Base-by-base conservation (phyloP, 2,797 vertebrate genomes). In the Melanogrammus aeglefinus region DNA sequence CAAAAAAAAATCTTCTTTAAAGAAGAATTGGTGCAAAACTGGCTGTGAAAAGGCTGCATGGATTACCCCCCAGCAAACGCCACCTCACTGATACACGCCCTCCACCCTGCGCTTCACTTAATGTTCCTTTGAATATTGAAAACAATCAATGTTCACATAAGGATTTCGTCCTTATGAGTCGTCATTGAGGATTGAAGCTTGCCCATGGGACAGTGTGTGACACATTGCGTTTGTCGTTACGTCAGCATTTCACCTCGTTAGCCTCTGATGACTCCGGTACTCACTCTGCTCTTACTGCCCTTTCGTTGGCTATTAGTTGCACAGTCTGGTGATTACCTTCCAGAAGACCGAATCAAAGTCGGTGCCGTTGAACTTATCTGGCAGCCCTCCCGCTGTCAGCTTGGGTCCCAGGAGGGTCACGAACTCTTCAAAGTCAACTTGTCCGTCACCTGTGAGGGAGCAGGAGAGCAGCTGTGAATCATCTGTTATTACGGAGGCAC, bases 281-380 rank as follows among this genome's bases (percentile, higher is more conserved):
- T 27, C n/a, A 1, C 12, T 44, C 41, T 44, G 41, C 41, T 44
- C 12, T 44, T 44, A 44, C 41, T 44, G 41, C 41, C 41, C 41
- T 13, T 44, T 47, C 76, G 74, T 21, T 71, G 69, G 80, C 79
- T 89, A 88, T 88, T 84, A 82, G 80, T 75, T 74, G n/a, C 3
- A 24, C 63, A n/a, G n/a, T 27, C 63, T 12, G 63, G n/a, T 69
- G 63, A 69, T 87, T 83, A 95, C 93, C 97, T 99, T 99, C 98
- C 98, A 99, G 94, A 99, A 99, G 72, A 99, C 96, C 0, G 97
- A 98, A 94, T 99, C 98, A 21, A 99, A 99, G 88, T 99, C 96
- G 0, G 97, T 97, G 88, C 97, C 97, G 0, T 94, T 93, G 92
- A 99, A 99, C 88, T 97, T 97, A 93, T 99, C 97, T 0, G 98